Conservation (phyloP, 1,140 invertebrate species). For the Euwallacea similis region DNA sequence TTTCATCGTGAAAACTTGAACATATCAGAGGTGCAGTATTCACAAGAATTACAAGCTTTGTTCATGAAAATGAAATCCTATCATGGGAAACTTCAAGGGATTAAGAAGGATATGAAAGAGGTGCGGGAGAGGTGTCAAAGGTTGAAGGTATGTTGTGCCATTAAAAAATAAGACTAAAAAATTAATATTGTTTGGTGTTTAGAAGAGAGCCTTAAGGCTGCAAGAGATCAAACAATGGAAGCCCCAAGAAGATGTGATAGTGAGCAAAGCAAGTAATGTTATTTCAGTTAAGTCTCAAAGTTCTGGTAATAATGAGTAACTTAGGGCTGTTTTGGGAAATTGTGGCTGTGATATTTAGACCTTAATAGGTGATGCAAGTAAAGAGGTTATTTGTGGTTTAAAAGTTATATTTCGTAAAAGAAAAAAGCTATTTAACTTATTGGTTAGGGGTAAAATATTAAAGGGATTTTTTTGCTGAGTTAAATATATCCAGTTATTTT, state of each 20-base stretch:
- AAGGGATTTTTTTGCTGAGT: too few relatives aligned
- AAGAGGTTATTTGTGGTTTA: too few relatives aligned
- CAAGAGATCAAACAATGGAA: constrained; percentile 19
- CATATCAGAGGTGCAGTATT: constrained; percentile 24
- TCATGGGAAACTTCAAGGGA: constrained; percentile 9
- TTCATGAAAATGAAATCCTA: constrained; percentile 23
- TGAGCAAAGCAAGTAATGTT: constrained; percentile 12
- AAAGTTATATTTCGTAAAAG: too few relatives aligned
- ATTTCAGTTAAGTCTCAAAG: constrained; percentile 6
- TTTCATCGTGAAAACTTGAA: constrained; percentile 12
- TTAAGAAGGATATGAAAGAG: constrained; percentile 24
- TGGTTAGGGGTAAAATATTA: too few relatives aligned
- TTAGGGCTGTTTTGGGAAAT: too few relatives aligned
- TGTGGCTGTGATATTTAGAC: too few relatives aligned
- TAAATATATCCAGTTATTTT: too few relatives aligned
- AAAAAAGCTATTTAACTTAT: too few relatives aligned
- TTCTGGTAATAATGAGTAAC: not conserved
- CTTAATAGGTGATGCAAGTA: too few relatives aligned
- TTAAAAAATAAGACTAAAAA: not conserved
- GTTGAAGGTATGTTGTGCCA: constrained; percentile 17
- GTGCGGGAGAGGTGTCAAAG: constrained; percentile 17
- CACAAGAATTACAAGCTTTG: constrained; percentile 16
- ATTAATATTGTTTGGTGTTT: not conserved
- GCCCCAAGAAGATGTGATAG: constrained; percentile 16
- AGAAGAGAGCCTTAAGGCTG: constrained; percentile 24